phyloP scores from a whole-genome alignment of 2,888 invertebrate genomes.

The Listrodromus nycthemerus region DNA sequence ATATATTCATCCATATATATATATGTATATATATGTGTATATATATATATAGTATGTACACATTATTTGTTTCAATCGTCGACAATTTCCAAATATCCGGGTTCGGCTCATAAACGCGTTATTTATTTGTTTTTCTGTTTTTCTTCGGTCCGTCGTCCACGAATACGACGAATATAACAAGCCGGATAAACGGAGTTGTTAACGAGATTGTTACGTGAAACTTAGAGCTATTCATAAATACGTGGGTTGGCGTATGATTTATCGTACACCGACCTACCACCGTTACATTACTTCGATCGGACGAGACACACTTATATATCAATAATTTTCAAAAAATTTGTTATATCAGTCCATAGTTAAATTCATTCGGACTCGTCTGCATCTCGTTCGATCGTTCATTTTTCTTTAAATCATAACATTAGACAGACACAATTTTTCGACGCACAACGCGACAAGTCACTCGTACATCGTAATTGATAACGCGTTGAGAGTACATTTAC shows the following conservation, averaged over 20 bases:
- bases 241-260: slow-evolving; percentile 66
- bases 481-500: slow-evolving; percentile 12
- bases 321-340: neutral
- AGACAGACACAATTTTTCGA: slow-evolving; percentile 65
- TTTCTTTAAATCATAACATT: slow-evolving; percentile 49
- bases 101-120: slow-evolving; percentile 14
- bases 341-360: slow-evolving; percentile 45
- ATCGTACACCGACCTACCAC: slow-evolving; percentile 66
- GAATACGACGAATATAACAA: slow-evolving; percentile 43
- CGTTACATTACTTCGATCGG: slow-evolving; percentile 66
- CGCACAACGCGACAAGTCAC: slow-evolving; percentile 57
- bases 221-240: slow-evolving; percentile 69
- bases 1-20: slow-evolving; percentile 68
- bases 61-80: slow-evolving; percentile 65
- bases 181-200: slow-evolving; percentile 39
- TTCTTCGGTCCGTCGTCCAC: slow-evolving; percentile 23
- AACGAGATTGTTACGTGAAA: slow-evolving; percentile 60
- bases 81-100: slow-evolving; percentile 60
- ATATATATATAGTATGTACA: slow-evolving; percentile 66
- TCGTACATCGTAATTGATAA: slow-evolving; percentile 1
- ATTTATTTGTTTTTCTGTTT: slow-evolving; percentile 24
- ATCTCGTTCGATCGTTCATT: slow-evolving; percentile 68
- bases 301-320: slow-evolving; percentile 64
- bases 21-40: slow-evolving; percentile 64
- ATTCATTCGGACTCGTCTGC: slow-evolving; percentile 49